These are phyloP conservation scores for Percopsis omiscomaycus DNA, from an alignment of 2,797 vertebrate genomes.

Conservation along the genomic window DNA sequence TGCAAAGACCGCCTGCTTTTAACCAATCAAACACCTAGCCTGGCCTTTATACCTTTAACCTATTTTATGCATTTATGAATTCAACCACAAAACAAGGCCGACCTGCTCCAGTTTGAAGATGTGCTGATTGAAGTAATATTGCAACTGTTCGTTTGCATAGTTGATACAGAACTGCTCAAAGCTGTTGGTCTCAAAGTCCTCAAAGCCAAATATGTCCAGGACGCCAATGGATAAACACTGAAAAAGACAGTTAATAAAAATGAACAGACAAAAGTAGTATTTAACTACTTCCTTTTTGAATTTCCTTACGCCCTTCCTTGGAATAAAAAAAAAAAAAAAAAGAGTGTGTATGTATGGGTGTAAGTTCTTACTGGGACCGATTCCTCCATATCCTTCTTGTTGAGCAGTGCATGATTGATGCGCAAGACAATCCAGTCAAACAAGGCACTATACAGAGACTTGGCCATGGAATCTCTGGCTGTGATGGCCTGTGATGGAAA, in stretches of 20 bases:
- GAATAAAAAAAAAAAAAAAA: neutral
- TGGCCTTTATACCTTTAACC: too few species aligned
- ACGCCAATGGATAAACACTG: slow-evolving; percentile 96
- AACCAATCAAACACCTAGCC: too few species aligned
- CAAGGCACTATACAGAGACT: slow-evolving; percentile 95
- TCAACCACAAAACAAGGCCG: slow-evolving; percentile 20
- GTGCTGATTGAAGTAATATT: slow-evolving; percentile 99
- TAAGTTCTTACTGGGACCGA: slow-evolving; percentile 83
- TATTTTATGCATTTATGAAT: too few species aligned
- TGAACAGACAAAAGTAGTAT: neutral
- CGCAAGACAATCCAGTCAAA: slow-evolving; percentile 98
- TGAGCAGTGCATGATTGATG: slow-evolving; percentile 96
- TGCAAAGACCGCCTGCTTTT: too few species aligned
- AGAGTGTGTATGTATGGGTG: neutral
- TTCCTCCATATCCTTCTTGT: slow-evolving; percentile 97
- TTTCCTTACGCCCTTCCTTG: neutral
- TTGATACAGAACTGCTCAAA: slow-evolving; percentile 99
- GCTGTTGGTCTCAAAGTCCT: slow-evolving; percentile 97
- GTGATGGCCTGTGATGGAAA: slow-evolving; percentile 86
- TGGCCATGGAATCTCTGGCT: slow-evolving; percentile 97
- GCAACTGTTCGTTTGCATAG: slow-evolving; percentile 97
- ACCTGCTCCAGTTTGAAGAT: slow-evolving; percentile 99
- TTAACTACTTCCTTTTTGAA: neutral
- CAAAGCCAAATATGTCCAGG: slow-evolving; percentile 97
- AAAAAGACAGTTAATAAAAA: slow-evolving; percentile 10